These are phyloP conservation scores for Sitta carolinensis DNA, from an alignment of 2,797 vertebrate species.

Conservation along the genomic window DNA sequence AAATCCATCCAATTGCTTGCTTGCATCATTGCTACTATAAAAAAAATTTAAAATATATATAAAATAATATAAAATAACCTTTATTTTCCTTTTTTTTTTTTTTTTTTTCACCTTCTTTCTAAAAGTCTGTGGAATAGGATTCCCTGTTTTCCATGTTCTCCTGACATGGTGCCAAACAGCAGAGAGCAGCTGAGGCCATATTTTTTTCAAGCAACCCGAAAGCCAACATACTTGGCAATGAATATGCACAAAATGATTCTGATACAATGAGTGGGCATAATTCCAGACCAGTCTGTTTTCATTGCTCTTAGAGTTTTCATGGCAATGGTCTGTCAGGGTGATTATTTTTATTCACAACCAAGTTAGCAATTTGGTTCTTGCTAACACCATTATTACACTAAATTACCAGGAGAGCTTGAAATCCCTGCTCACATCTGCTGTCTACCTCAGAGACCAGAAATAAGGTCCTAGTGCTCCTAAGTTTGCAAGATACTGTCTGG, in stretches of 20 bases:
- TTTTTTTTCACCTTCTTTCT: background rate
- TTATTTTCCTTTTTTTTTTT: background rate
- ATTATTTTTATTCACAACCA: conserved; percentile 19
- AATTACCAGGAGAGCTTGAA: background rate
- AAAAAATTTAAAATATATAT: background rate
- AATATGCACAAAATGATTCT: background rate
- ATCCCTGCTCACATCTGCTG: background rate
- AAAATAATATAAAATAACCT: background rate
- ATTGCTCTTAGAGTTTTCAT: background rate
- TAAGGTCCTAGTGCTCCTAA: background rate
- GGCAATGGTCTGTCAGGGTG: background rate
- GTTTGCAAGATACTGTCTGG: background rate
- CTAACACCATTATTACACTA: conserved; percentile 19
- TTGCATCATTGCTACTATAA: background rate
- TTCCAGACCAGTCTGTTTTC: conserved; percentile 1
- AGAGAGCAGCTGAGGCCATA: conserved; percentile 63
- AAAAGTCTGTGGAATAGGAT: background rate
- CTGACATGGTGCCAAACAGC: conserved; percentile 2
- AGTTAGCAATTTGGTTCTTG: background rate
- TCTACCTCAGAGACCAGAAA: background rate
- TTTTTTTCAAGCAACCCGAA: conserved; percentile 35
- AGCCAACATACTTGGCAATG: conserved; percentile 32
- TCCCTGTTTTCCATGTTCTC: background rate
- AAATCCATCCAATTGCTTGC: background rate
- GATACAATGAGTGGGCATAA: conserved; percentile 24